Evolutionary conservation across 2,113 vertebrate species (phyloP).

Genomic region (Damaliscus lunatus): DNA sequence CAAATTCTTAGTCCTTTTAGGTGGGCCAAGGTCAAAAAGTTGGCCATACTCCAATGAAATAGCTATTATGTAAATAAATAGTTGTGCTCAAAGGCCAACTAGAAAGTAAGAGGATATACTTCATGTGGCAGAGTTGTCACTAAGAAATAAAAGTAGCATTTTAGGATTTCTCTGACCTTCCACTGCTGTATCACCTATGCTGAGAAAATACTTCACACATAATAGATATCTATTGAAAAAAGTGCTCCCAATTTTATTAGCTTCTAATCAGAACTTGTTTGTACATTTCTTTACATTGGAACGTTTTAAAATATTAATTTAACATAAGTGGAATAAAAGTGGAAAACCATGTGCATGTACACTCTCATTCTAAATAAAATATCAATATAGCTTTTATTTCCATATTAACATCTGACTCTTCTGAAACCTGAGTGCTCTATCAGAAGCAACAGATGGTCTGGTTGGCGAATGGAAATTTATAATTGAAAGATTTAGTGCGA

Average conservation of each 20-base stretch:
- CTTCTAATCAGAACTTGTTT: background rate
- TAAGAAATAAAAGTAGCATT: background rate
- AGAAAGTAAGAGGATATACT: background rate
- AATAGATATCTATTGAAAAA: background rate
- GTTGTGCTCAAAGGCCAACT: background rate
- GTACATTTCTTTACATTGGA: background rate
- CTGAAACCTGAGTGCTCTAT: background rate
- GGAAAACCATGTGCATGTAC: background rate
- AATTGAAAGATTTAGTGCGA: background rate
- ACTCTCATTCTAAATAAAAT: conserved; percentile 9
- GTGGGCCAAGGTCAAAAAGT: background rate
- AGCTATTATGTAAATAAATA: background rate
- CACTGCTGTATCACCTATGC: background rate
- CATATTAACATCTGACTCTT: background rate
- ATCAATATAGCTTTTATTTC: background rate
- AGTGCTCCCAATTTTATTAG: background rate
- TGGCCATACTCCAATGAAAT: background rate
- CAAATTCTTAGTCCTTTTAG: background rate
- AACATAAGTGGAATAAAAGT: background rate
- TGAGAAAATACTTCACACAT: background rate
- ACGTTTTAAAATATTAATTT: background rate
- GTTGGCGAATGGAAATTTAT: background rate
- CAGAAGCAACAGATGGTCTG: background rate
- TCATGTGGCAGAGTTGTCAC: background rate
- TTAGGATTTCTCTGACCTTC: background rate